phyloP scores from a whole-genome alignment of 1,140 invertebrate genomes.

The Trissolcus basalis region DNA sequence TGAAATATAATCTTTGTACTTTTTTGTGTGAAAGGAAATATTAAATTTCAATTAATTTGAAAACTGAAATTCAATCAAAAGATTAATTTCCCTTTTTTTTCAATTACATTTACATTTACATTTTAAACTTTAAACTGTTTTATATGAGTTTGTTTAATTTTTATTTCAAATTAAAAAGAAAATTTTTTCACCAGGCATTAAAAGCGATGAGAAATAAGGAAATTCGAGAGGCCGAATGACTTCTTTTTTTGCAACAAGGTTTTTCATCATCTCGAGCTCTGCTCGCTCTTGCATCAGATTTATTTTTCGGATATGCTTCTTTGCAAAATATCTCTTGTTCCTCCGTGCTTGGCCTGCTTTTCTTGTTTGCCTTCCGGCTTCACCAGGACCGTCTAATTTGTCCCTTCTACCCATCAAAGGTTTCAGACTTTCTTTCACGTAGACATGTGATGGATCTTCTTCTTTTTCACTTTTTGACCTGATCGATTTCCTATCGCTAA shows the following conservation, averaged over 20 bases:
- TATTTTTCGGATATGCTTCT: constrained; percentile 12
- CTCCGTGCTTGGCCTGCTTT: neutral
- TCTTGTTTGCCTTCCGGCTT: constrained; percentile 5
- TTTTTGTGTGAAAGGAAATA: too few relatives aligned
- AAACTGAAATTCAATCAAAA: too few relatives aligned
- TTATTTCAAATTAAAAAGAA: too few relatives aligned
- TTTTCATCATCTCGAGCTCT: neutral
- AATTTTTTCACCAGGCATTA: constrained; percentile 51
- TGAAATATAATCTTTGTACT: too few relatives aligned
- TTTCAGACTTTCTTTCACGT: constrained; percentile 19
- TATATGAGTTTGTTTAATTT: too few relatives aligned
- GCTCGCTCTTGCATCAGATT: constrained; percentile 22
- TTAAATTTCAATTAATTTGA: too few relatives aligned
- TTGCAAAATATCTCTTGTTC: neutral
- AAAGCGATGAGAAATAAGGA: constrained; percentile 62
- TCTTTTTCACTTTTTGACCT: neutral
- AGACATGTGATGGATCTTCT: neutral
- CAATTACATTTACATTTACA: too few relatives aligned
- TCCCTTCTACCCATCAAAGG: neutral
- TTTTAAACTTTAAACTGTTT: too few relatives aligned
- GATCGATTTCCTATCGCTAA: too few relatives aligned
- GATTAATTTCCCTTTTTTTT: too few relatives aligned
- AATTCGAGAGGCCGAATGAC: constrained; percentile 63
- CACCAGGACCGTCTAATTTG: constrained; percentile 1
- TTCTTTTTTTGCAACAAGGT: neutral